Conservation (phyloP, 2,797 vertebrate genomes). For the Syngnathus acus region DNA sequence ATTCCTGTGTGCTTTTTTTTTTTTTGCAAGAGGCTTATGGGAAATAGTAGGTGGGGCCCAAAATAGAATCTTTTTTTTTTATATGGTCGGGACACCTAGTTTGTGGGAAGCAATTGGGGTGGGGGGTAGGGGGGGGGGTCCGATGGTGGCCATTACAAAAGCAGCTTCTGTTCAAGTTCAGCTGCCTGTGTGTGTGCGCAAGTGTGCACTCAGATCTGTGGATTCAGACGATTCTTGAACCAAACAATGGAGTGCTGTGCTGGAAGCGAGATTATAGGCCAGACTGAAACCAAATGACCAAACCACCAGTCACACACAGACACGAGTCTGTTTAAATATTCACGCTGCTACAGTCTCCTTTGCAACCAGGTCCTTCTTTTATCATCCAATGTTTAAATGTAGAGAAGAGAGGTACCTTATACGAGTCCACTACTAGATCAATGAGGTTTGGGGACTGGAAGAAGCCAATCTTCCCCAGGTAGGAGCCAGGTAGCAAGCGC, state of each 20-base stretch:
- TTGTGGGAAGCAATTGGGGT: slow-evolving; percentile 28
- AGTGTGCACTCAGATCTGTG: slow-evolving; percentile 2
- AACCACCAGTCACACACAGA: slow-evolving; percentile 9
- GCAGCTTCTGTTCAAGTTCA: slow-evolving; percentile 56
- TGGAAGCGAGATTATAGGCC: slow-evolving; percentile 48
- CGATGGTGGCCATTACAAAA: slow-evolving; percentile 59
- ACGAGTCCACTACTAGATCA: slow-evolving; percentile 89
- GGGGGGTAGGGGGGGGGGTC: slow-evolving; percentile 50
- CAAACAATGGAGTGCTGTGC: slow-evolving; percentile 71
- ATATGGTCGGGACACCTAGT: slow-evolving; percentile 46
- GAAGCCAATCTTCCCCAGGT: slow-evolving; percentile 81
- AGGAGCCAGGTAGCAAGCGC: slow-evolving; percentile 81
- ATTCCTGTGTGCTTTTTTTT: slow-evolving; percentile 20
- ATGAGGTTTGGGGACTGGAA: slow-evolving; percentile 87
- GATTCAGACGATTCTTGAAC: slow-evolving; percentile 55
- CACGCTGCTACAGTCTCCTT: background rate
- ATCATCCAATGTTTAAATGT: background rate
- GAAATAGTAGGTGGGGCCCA: slow-evolving; percentile 47
- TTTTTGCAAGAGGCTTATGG: slow-evolving; percentile 24
- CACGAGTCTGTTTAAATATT: background rate
- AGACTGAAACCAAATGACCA: slow-evolving; percentile 38
- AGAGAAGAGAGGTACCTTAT: slow-evolving; percentile 75
- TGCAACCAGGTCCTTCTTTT: background rate
- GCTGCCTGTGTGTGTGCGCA: slow-evolving; percentile 17
- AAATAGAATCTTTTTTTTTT: slow-evolving; percentile 66